A percentile compares a stretch with the other conserved stretches of the same genome.
phyloP scores from a whole-genome alignment of 2,113 vertebrate species.

The Symphodus melops region DNA sequence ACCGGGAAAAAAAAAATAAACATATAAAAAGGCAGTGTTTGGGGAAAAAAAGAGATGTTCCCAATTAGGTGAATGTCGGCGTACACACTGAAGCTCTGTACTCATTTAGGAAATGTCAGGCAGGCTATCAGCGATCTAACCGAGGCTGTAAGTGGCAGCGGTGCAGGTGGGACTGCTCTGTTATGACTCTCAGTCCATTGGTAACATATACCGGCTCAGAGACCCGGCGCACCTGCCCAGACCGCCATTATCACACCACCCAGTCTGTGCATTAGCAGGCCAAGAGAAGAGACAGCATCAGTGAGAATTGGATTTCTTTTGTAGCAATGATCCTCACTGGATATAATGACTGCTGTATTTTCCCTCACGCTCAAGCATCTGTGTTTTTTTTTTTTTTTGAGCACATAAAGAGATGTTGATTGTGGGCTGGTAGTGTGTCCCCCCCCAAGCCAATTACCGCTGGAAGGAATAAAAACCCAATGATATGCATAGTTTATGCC shows the following conservation, averaged over 20 bases:
- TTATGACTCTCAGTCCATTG: conserved; percentile 27
- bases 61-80: conserved; percentile 67
- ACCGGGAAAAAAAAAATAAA: background rate
- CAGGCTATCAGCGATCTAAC: conserved; percentile 54
- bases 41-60: conserved; percentile 44
- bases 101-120: conserved; percentile 66
- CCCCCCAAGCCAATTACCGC: conserved; percentile 60
- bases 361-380: conserved; percentile 41
- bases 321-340: conserved; percentile 52
- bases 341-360: conserved; percentile 54
- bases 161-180: conserved; percentile 42
- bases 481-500: conserved; percentile 17
- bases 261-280: conserved; percentile 32
- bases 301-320: conserved; percentile 58
- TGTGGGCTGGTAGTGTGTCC: conserved; percentile 57
- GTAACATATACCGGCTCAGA: conserved; percentile 38
- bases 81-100: conserved; percentile 34
- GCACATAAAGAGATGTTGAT: conserved; percentile 65
- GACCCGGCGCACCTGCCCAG: conserved; percentile 31
- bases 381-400: conserved; percentile 57
- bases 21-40: background rate
- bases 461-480: conserved; percentile 52
- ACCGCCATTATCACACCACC: conserved; percentile 55
- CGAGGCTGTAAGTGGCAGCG: conserved; percentile 33
- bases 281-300: conserved; percentile 43